Evolutionary conservation across 2,888 invertebrate species (phyloP).

Genomic region (Notodonta dromedarius): DNA sequence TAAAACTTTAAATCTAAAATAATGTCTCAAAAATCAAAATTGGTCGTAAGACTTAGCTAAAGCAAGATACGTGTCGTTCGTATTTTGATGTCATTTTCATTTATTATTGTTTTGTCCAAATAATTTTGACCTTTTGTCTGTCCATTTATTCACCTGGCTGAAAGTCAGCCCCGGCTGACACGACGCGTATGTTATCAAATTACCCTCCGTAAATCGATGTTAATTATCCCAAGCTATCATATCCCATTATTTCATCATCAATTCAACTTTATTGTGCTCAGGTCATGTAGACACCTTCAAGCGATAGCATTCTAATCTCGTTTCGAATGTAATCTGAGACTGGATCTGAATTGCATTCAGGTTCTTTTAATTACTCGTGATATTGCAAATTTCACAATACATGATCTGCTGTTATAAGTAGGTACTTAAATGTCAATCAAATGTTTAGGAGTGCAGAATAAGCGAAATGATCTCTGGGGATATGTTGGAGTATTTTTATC

Average conservation of each 20-base stretch:
- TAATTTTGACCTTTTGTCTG: too few species aligned
- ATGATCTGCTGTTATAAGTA: conserved; percentile 7
- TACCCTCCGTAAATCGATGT: too few species aligned
- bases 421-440: conserved; percentile 5
- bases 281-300: neutral
- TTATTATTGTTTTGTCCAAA: too few species aligned
- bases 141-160: too few species aligned
- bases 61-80: too few species aligned
- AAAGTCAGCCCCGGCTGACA: too few species aligned
- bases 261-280: neutral
- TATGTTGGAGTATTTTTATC: neutral
- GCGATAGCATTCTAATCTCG: conserved; percentile 7
- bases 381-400: neutral
- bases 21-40: too few species aligned
- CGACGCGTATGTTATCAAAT: too few species aligned
- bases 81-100: too few species aligned
- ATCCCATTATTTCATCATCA: conserved; percentile 4
- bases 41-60: too few species aligned
- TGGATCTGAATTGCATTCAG: conserved; percentile 26
- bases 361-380: conserved; percentile 14
- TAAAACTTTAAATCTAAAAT: too few species aligned
- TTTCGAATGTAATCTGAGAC: conserved; percentile 14
- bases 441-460: neutral
- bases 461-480: neutral
- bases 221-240: neutral